Base-by-base conservation (phyloP, 2,888 invertebrate genomes). In the Trichacis sp. region DNA sequence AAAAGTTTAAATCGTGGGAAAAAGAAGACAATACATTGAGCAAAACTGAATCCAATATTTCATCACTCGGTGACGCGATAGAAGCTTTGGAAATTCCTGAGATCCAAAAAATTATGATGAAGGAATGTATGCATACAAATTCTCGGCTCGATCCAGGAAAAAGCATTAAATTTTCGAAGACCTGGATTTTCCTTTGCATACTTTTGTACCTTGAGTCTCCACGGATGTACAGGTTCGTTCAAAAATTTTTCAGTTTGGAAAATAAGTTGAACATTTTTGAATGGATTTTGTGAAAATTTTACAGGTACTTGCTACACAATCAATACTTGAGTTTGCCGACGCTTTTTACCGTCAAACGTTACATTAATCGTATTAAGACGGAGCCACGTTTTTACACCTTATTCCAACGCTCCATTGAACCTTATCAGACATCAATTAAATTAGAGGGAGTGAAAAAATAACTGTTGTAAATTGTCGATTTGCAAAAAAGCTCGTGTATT, bases 71-170 rank as follows among this genome's bases (percentile, higher is more conserved):
- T 24, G 51, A 56, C 14, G 54, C 61, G 4, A 64, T 78, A 12
- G 72, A 74, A 30, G 48, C 54, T 1, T 54, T 75, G 4, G 68
- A 74, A n/a, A 71, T 78, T 59, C 77, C 77, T 14, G 71, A 76
- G 58, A 74, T 78, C 36, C 77, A 77, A 18, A 77, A 77, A 59
- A 60, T 78, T 9, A 77, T 78, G 77, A 71, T 78, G 29, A 73
- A 77, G 49, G 77, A 78, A 43, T 77, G 76, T 29, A 54, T 78
- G 5, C 73, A 70, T 64, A 65, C 68, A n/a, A 73, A 70, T 42
- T 36, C 60, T 3, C 51, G 64, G n/a, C 49, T 68, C 24, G 66
- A 68, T 20, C 59, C 62, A 17, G 66, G 68, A 50, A 63, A 64
- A 42, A 60, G 63, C 42, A 60, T 62, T 0, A 68, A 73, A 49